Base-by-base conservation (phyloP, 92 coral and sea anemone species). In the Epizoanthus stellaris region DNA sequence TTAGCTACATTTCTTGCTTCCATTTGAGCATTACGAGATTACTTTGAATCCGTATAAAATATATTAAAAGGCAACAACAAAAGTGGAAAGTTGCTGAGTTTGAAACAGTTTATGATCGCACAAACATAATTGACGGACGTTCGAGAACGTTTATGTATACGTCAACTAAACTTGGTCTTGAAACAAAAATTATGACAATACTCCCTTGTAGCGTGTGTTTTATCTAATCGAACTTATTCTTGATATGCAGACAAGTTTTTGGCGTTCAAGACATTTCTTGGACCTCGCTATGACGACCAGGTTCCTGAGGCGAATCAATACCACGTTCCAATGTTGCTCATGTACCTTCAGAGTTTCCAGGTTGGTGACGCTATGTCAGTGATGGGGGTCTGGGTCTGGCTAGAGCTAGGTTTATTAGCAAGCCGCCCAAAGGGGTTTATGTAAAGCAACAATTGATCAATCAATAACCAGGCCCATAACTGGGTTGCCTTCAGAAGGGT, bases 211-310 rank as follows among this genome's bases (percentile, higher is more conserved):
- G 20, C 2, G 53, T 40, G 47, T 21, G 80, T 25, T 3, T 13
- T 62, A 64, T 62, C 49, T 63, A 67, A 16, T 13, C 19, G n/a
- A 16, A 34, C 70, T 10, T 52, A 5, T 79, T 40, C 19, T 59
- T 42, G 53, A 36, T 16, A 76, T 85, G 16, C 86, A 95, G 98
- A 95, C 38, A 92, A 89, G 68, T 96, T 96, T 75, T 87, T 96
- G 69, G 99, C 99, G 6, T 96, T 96, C 83, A 96, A 96, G 88
- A 96, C 99, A 20, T 94, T 96, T 56, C 86, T 96, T 66, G 97
- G 95, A 30, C 91, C 95, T 15, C 89, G 97, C 60, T 96, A 94
- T 87, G 99, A 96, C 54, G 95, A 86, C 8, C 88, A 94, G 11
- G 92, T 96, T 4, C 99, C 99, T 0, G 98, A 96, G 87, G 99